Conservation (phyloP, 2,888 invertebrate genomes). For the Habrosyne pyritoides region DNA sequence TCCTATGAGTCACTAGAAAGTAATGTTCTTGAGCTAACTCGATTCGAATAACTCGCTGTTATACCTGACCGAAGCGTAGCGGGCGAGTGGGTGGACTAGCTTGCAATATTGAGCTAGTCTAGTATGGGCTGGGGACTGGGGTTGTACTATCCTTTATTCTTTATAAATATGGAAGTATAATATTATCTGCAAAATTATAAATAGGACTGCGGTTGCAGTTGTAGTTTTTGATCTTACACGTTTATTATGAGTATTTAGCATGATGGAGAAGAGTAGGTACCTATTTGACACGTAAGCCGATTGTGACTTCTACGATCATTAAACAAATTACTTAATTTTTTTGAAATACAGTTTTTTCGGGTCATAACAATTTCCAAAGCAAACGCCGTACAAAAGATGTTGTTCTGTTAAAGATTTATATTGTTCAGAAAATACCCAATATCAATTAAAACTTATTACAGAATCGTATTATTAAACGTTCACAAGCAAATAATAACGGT, state of each 20-base stretch:
- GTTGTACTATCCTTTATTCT: not conserved
- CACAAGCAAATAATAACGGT: conserved; percentile 19
- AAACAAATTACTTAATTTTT: no score
- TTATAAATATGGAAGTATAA: not conserved
- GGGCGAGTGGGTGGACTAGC: conserved; percentile 57
- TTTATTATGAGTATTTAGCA: no score
- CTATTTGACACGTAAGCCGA: no score
- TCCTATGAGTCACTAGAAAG: conserved; percentile 84
- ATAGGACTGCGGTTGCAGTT: no score
- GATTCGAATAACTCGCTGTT: conserved; percentile 66
- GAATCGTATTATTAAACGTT: not conserved
- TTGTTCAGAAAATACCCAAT: not conserved
- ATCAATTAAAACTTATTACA: not conserved
- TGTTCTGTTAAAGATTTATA: not conserved
- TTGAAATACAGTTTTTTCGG: no score
- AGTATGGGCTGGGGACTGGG: not conserved
- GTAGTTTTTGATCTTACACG: no score
- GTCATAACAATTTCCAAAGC: no score
- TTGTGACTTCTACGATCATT: no score
- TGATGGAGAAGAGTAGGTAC: no score
- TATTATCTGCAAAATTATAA: not conserved
- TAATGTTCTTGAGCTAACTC: conserved; percentile 76
- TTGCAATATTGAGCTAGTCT: conserved; percentile 27
- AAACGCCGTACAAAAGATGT: not conserved
- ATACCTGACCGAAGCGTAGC: conserved; percentile 46